phyloP scores from a whole-genome alignment of 1,140 invertebrate species.

The Diabrotica undecimpunctata region DNA sequence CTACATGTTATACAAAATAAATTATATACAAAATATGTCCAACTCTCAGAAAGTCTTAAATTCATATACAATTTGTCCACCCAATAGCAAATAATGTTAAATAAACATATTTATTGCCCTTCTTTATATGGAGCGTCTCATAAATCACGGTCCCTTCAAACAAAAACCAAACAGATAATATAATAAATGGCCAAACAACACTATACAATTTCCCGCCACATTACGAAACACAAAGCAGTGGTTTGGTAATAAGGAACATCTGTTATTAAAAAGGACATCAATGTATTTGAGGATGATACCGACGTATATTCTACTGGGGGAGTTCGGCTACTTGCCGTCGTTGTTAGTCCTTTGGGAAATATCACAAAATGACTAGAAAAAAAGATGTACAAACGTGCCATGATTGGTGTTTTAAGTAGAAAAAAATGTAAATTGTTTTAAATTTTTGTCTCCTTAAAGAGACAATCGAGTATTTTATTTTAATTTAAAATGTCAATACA shows the following conservation, averaged over 20 bases:
- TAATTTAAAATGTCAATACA: too few species aligned
- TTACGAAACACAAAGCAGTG: constrained; percentile 38
- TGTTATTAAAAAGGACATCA: constrained; percentile 39
- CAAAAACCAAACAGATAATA: constrained; percentile 36
- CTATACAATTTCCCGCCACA: constrained; percentile 44
- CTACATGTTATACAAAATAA: too few species aligned
- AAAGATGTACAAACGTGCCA: too few species aligned
- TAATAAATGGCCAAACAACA: constrained; percentile 42
- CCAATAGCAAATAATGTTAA: constrained; percentile 19
- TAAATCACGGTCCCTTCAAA: constrained; percentile 38
- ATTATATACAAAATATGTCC: too few species aligned
- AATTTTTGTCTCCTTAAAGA: too few species aligned
- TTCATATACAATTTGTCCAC: constrained; percentile 14
- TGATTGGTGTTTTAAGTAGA: too few species aligned
- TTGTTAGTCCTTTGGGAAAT: constrained; percentile 11
- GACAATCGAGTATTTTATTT: too few species aligned
- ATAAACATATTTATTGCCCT: constrained; percentile 27
- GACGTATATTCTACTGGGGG: constrained; percentile 16
- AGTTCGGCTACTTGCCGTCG: background rate
- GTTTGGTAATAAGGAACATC: constrained; percentile 42
- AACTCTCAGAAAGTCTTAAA: background rate
- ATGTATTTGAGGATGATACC: constrained; percentile 25
- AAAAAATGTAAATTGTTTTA: too few species aligned
- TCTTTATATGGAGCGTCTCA: constrained; percentile 24
- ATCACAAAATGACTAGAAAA: background rate